Conservation (phyloP, 2,888 invertebrate species). For the Ptychoptera contaminata region DNA sequence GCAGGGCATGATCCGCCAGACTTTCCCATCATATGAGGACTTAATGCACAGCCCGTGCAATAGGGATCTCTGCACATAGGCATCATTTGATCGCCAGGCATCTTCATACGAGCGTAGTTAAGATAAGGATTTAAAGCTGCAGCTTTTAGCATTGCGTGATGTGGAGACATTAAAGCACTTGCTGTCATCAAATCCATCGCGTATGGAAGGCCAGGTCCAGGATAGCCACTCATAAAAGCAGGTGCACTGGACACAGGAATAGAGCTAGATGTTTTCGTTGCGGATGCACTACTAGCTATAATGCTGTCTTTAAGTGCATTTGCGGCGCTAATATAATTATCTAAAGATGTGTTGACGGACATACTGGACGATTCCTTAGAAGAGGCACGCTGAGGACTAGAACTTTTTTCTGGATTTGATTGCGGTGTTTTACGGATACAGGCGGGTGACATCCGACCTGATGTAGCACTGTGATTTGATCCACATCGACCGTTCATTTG, state of each 20-base stretch:
- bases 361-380: not conserved
- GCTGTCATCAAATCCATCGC: slow-evolving; percentile 60
- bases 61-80: slow-evolving; percentile 80
- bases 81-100: slow-evolving; percentile 47
- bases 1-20: slow-evolving; percentile 58
- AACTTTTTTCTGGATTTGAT: slow-evolving; percentile 12
- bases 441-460: slow-evolving; percentile 27
- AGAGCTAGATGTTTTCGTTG: slow-evolving; percentile 8
- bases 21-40: slow-evolving; percentile 50
- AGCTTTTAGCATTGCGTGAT: slow-evolving; percentile 56
- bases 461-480: slow-evolving; percentile 58
- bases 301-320: no score
- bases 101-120: slow-evolving; percentile 73
- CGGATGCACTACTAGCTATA: not conserved
- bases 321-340: no score
- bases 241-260: not conserved
- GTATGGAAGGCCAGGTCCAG: slow-evolving; percentile 43
- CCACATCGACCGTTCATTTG: slow-evolving; percentile 38
- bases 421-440: slow-evolving; percentile 9
- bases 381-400: slow-evolving; percentile 22
- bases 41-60: slow-evolving; percentile 80
- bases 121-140: slow-evolving; percentile 65
- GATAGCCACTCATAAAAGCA: slow-evolving; percentile 45
- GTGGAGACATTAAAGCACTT: slow-evolving; percentile 59
- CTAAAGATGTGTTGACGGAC: no score